Percentiles rank a stretch among this genome's conserved stretches.
phyloP scores from a whole-genome alignment of 2,888 invertebrate genomes.

The Rotaria macrura region DNA sequence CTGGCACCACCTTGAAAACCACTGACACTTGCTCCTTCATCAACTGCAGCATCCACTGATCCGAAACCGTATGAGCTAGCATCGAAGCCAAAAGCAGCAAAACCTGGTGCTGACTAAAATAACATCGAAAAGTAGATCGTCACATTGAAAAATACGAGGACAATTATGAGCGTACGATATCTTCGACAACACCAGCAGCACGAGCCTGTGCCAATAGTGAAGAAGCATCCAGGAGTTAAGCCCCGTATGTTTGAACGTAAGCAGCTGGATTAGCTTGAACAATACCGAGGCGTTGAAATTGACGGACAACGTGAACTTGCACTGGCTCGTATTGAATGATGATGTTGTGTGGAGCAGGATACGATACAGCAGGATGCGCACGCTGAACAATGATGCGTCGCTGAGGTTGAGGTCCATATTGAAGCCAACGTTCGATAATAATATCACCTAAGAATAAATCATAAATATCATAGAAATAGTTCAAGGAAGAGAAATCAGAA shows the following conservation, averaged over 20 bases:
- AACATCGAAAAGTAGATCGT: too few species aligned
- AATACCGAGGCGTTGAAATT: constrained; percentile 28
- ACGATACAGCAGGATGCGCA: background rate
- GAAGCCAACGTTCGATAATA: constrained; percentile 30
- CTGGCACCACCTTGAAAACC: background rate
- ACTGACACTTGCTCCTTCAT: background rate
- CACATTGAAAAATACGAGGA: background rate
- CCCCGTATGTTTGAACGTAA: constrained; percentile 24
- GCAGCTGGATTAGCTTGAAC: constrained; percentile 12
- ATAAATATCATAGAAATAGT: background rate
- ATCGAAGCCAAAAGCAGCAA: background rate
- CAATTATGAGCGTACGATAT: background rate
- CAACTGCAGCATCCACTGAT: background rate
- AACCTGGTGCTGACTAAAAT: background rate
- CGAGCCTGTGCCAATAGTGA: background rate
- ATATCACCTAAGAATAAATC: background rate
- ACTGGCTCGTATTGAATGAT: constrained; percentile 28
- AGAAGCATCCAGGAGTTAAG: background rate
- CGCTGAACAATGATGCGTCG: constrained; percentile 22
- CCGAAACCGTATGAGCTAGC: background rate
- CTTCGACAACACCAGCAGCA: constrained; percentile 8
- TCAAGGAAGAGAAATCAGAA: background rate
- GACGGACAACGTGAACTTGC: constrained; percentile 23
- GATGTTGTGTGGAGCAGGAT: constrained; percentile 22
- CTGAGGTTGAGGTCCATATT: constrained; percentile 25